Evolutionary conservation across 1,140 invertebrate genomes (phyloP), one percentile per base, ranked within the genome.

Genomic region (Drosophila ambigua): DNA sequence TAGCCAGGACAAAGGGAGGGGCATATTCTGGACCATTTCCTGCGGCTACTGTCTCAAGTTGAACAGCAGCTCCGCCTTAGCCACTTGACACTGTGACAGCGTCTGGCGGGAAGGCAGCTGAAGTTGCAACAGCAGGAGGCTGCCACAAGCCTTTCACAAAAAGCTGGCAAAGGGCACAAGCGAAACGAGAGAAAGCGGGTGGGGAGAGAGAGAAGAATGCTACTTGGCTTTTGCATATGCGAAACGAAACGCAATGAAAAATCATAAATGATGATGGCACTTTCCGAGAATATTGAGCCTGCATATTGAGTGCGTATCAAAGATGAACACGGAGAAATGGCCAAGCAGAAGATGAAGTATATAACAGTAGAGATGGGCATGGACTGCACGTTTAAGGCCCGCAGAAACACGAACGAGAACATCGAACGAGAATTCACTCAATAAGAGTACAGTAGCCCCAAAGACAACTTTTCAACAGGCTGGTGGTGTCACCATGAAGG

Each of bases 211-310:
- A n/a, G n/a, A 52, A 58, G 43, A 78, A 64, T 80, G 68, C 63
- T 69, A 66, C 77, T 84, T 84, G 73, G 72, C 72, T 73, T 77
- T 74, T 84, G 73, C 72, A 85, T 85, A 73, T 57, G 71, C 53
- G 16, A 45, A 53, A 44, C 35, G 28, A 49, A 60, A 53, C 15
- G 41, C 16, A 54, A 35, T 24, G 50, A 35, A 26, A 45, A 50
- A 51, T 39, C 35, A 39, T 39, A 39, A 79, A 68, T 63, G 65
- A 61, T 64, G 60, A 74, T 63, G 78, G 64, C 51, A 58, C 67
- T 72, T 77, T 61, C 59, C 54, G 63, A 20, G 52, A 55, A 81
- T 72, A 65, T 39, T 39, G 35, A 13, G 77, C 71, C 20, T 35
- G 57, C 46, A 62, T 45, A 75, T 69, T 41, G 67, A 72, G 67